Evolutionary conservation across 2,888 invertebrate species (phyloP).

Genomic region (Abscondita cerata): DNA sequence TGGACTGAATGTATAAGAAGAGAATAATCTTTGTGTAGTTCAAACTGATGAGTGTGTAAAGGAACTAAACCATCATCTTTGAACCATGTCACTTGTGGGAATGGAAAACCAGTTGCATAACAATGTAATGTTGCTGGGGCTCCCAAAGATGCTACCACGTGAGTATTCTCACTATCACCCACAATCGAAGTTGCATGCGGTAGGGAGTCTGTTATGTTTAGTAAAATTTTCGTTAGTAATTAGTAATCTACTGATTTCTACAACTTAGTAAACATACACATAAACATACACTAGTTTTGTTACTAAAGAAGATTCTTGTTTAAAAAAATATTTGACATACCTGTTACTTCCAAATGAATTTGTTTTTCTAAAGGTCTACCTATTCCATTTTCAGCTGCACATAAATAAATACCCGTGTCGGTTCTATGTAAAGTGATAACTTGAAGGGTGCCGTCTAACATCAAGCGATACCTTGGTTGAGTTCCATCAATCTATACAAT

Average conservation of each 20-base stretch:
- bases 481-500: conserved; percentile 72
- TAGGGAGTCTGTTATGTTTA: conserved; percentile 63
- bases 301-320: background rate
- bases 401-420: conserved; percentile 87
- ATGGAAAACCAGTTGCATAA: conserved; percentile 82
- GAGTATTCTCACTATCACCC: conserved; percentile 67
- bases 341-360: conserved; percentile 74
- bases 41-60: conserved; percentile 69
- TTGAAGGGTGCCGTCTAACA: conserved; percentile 77
- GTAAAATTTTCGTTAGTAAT: conserved; percentile 11
- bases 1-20: conserved; percentile 76
- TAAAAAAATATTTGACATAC: conserved; percentile 58
- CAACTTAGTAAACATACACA: background rate
- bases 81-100: conserved; percentile 86
- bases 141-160: conserved; percentile 74
- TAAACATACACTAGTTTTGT: background rate
- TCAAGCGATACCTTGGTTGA: conserved; percentile 72
- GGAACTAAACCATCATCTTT: conserved; percentile 79
- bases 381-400: conserved; percentile 81
- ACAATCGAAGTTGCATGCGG: conserved; percentile 68
- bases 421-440: conserved; percentile 80
- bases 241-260: too few species aligned
- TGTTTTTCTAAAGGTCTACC: conserved; percentile 73
- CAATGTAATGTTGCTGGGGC: conserved; percentile 76
- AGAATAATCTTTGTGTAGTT: conserved; percentile 76